Evolutionary conservation across 2,797 vertebrate species (phyloP), one percentile per base, ranked within the genome.

Genomic region (Iguana delicatissima): DNA sequence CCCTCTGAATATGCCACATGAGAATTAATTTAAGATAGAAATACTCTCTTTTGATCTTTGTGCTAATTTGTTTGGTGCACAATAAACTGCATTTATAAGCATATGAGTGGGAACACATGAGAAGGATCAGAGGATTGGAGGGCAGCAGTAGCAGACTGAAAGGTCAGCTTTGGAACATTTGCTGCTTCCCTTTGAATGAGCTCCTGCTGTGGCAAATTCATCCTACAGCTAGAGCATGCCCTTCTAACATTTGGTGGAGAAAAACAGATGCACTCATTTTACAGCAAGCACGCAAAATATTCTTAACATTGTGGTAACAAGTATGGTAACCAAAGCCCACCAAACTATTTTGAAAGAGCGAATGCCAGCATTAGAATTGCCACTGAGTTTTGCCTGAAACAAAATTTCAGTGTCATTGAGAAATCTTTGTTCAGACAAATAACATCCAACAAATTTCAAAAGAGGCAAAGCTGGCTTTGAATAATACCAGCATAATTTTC

Each of bases 21-120:
- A 93, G 82, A 91, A 74, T 12, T 84, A 13, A 69, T 50, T 89
- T 92, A 73, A 90, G 90, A 89, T 46, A 29, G 62, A 91, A 90
- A 84, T 55, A 89, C 7, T 64, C 77, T 50, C 85, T 35, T 91
- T 91, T 59, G n/a, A 77, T 83, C 82, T 90, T 20, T 74, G 8
- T 81, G 84, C 84, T 87, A 86, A 79, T 89, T 67, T 24, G 89
- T 32, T 13, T 76, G 89, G 29, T 55, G 88, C 82, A 84, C 22
- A 32, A 7, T 83, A 35, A 74, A 73, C 55, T 62, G 77, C 64
- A 50, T 79, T 84, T 59, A 32, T 89, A 79, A 84, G 59, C n/a
- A 50, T 73, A 24, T 18, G 50, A 46, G 35, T 79, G 62, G 86
- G 84, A n/a, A 35, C 55, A 46, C 50, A 72, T 29, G 84, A 80